Percentiles rank a stretch among this genome's conserved stretches.
Conservation (phyloP, 2,113 vertebrate species). For the Poecile atricapillus region DNA sequence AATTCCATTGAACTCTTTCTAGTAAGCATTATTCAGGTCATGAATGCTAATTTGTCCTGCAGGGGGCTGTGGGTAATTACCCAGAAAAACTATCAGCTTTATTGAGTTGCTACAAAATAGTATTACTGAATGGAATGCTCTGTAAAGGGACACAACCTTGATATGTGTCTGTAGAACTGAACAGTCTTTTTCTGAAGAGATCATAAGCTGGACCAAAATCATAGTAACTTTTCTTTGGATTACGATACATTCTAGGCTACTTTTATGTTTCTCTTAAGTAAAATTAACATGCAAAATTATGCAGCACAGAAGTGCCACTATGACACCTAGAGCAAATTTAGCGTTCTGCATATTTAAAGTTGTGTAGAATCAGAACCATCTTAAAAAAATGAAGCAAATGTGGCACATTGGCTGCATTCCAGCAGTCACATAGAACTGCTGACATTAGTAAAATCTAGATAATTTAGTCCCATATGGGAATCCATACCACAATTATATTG, state of each 20-base stretch:
- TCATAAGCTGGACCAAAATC: constrained; percentile 25
- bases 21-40: constrained; percentile 83
- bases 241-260: constrained; percentile 36
- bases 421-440: constrained; percentile 75
- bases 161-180: constrained; percentile 33
- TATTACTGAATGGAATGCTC: constrained; percentile 67
- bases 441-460: constrained; percentile 79
- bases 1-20: constrained; percentile 84
- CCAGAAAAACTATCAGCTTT: constrained; percentile 81
- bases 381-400: constrained; percentile 73
- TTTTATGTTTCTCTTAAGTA: constrained; percentile 65
- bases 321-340: constrained; percentile 71
- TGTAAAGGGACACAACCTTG: constrained; percentile 72
- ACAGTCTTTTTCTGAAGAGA: not conserved
- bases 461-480: constrained; percentile 84
- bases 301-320: constrained; percentile 68
- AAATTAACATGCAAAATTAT: constrained; percentile 71
- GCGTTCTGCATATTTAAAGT: constrained; percentile 75
- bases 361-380: constrained; percentile 70
- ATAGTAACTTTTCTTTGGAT: constrained; percentile 47
- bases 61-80: constrained; percentile 83
- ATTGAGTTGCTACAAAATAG: constrained; percentile 79
- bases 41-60: constrained; percentile 84
- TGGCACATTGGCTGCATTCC: constrained; percentile 75
- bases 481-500: constrained; percentile 81